Percentiles rank a stretch among this genome's conserved stretches.
These are phyloP conservation scores for Anser cygnoides DNA, from an alignment of 2,113 vertebrate species.

Conservation along the genomic window DNA sequence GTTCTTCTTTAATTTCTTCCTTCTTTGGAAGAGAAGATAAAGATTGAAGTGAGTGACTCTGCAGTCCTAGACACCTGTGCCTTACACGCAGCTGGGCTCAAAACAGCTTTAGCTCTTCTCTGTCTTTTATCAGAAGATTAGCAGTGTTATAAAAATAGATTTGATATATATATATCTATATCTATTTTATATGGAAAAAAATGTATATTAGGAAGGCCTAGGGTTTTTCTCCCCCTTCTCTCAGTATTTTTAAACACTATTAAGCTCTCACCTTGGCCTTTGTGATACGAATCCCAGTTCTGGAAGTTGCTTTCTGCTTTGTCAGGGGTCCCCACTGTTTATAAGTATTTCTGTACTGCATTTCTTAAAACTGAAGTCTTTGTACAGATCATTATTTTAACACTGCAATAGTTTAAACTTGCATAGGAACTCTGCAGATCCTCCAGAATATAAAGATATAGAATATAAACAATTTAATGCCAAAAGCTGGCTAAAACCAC, in stretches of 20 bases:
- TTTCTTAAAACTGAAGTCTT: background rate
- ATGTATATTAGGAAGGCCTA: background rate
- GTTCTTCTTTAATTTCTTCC: background rate
- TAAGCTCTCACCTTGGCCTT: background rate
- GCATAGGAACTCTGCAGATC: background rate
- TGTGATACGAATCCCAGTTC: background rate
- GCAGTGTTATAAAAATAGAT: background rate
- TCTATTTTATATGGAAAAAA: background rate
- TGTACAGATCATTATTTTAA: background rate
- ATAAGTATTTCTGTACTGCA: background rate
- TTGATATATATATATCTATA: background rate
- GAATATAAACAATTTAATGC: background rate
- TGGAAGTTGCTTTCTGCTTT: background rate
- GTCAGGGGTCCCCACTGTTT: background rate
- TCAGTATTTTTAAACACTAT: background rate
- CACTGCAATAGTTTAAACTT: background rate
- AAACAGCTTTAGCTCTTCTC: background rate
- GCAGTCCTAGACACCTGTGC: background rate
- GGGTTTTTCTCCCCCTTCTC: background rate
- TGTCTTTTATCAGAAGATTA: background rate
- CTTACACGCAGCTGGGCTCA: background rate
- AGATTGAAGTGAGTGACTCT: background rate
- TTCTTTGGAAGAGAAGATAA: background rate
- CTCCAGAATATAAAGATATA: background rate
- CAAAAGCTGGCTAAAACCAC: constrained; percentile 12